Conservation (phyloP, 1,140 invertebrate species). For the Sitodiplosis mosellana region DNA sequence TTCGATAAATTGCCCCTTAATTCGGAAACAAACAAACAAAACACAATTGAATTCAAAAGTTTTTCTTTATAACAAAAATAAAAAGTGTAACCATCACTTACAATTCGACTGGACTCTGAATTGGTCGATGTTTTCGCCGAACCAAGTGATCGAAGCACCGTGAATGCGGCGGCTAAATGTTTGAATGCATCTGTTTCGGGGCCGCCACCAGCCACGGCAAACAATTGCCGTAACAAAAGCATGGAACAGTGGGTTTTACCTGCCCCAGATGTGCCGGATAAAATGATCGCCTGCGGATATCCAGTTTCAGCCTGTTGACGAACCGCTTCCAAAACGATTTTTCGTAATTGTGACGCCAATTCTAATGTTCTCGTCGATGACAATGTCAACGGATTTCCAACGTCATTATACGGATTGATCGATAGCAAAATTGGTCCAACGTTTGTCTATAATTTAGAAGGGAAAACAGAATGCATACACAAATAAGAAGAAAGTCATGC, state of each 20-base stretch:
- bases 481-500: background rate
- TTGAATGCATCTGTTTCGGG: conserved; percentile 93
- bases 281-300: conserved; percentile 85
- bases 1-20: conserved; percentile 85
- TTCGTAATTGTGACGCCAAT: conserved; percentile 55
- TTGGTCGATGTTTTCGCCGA: conserved; percentile 79
- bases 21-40: conserved; percentile 10
- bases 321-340: conserved; percentile 79
- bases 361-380: conserved; percentile 56
- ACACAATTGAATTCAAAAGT: background rate
- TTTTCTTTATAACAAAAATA: background rate
- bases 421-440: conserved; percentile 79
- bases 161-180: conserved; percentile 84
- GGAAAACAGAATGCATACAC: background rate
- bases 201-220: conserved; percentile 82
- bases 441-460: conserved; percentile 52
- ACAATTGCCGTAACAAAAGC: conserved; percentile 73
- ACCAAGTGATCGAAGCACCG: conserved; percentile 75
- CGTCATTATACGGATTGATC: conserved; percentile 73
- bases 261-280: conserved; percentile 80
- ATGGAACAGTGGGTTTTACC: conserved; percentile 90
- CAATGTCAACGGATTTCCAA: conserved; percentile 71
- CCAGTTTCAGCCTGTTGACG: conserved; percentile 84
- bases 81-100: conserved; percentile 21
- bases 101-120: conserved; percentile 85